A percentile compares a stretch with the other conserved stretches of the same genome.
phyloP scores from a whole-genome alignment of 1,140 invertebrate species.

The Melipona quadrifasciata region DNA sequence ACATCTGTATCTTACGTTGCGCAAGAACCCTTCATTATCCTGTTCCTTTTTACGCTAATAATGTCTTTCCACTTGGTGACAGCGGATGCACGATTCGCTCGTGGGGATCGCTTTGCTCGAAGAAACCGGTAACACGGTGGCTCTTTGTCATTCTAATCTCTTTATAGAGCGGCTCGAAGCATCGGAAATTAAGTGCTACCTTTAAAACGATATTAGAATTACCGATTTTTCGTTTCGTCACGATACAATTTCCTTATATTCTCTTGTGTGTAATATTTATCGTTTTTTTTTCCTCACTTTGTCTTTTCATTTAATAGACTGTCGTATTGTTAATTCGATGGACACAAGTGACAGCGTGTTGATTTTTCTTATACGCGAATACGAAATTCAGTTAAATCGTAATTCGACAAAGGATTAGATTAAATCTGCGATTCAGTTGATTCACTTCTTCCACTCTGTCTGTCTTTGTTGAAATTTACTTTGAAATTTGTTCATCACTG shows the following conservation, averaged over 20 bases:
- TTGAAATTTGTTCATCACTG: conserved; percentile 4
- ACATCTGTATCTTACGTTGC: conserved; percentile 66
- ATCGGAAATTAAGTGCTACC: conserved; percentile 56
- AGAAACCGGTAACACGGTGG: conserved; percentile 66
- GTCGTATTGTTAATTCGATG: neutral
- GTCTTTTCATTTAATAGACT: conserved; percentile 8
- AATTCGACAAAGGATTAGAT: too few relatives aligned
- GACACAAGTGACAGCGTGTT: neutral
- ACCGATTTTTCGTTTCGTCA: neutral
- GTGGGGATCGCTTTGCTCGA: conserved; percentile 70
- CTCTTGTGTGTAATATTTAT: neutral
- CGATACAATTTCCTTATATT: neutral
- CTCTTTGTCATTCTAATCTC: conserved; percentile 69
- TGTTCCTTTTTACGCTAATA: conserved; percentile 65
- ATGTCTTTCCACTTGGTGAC: conserved; percentile 70
- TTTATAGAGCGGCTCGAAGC: conserved; percentile 44
- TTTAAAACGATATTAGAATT: conserved; percentile 19
- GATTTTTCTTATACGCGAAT: neutral
- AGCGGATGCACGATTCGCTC: conserved; percentile 71
- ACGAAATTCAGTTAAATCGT: neutral
- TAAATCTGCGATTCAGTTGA: neutral
- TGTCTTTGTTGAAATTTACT: neutral
- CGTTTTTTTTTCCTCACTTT: neutral
- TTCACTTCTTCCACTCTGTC: neutral
- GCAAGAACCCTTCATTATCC: conserved; percentile 56